Conservation (phyloP, 1,140 invertebrate genomes). For the Bombus superbus region DNA sequence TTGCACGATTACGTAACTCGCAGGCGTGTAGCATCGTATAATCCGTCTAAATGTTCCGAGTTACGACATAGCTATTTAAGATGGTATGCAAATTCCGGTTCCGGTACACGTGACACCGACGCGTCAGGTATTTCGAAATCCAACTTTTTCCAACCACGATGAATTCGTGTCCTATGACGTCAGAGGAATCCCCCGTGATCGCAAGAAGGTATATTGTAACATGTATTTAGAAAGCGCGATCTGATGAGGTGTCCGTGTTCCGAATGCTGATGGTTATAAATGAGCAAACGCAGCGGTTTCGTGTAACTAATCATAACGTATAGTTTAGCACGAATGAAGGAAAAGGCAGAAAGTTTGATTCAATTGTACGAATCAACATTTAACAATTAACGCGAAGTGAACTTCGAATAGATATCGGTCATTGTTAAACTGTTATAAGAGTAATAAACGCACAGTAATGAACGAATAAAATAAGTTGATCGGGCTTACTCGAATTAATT, state of each 20-base stretch:
- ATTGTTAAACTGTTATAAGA: background rate
- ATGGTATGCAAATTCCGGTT: background rate
- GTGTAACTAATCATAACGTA: background rate
- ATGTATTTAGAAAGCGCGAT: slow-evolving; percentile 24
- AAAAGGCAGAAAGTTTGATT: background rate
- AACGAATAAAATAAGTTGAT: slow-evolving; percentile 22
- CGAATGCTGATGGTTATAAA: slow-evolving; percentile 28
- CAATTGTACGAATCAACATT: background rate
- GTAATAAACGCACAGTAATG: background rate
- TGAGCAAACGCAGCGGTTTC: background rate
- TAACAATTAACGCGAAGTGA: background rate
- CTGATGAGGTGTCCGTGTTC: slow-evolving; percentile 1
- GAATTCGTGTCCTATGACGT: slow-evolving; percentile 24
- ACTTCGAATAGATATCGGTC: background rate
- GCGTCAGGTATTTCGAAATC: background rate
- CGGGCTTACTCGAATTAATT: background rate
- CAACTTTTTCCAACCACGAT: background rate
- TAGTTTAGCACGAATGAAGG: background rate
- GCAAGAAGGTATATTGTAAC: slow-evolving; percentile 15
- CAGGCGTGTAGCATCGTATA: background rate
- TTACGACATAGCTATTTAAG: slow-evolving; percentile 1
- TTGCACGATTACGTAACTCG: background rate
- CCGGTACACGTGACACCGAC: background rate
- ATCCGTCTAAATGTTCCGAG: background rate
- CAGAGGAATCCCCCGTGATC: slow-evolving; percentile 20